Evolutionary conservation across 2,113 vertebrate species (phyloP), one percentile per base, ranked within the genome.

Genomic region (Hippocampus guttulatus): DNA sequence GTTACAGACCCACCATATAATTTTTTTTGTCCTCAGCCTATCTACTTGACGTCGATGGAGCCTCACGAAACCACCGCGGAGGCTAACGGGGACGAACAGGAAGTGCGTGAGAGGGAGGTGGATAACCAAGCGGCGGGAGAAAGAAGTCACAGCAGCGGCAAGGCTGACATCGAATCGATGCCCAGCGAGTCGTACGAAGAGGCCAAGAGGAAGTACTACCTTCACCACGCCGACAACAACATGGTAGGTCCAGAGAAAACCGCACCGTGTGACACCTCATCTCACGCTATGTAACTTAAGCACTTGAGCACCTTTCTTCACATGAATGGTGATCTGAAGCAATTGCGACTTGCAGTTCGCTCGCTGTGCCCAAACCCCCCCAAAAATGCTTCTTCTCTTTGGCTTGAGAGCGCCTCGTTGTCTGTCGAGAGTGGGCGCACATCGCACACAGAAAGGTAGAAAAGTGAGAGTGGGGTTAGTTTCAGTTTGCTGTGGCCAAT

Each of bases 31-130:
- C 76, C 78, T 41, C 89, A 98, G 96, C 95, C 95, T 0, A 64
- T 98, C 74, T 96, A 93, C 90, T 88, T 93, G 78, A 93, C 94
- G 0, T 92, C 95, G 52, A 69, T 95, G 85, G 87, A 93, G 73
- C 93, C 86, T 1, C 84, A 75, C 41, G 78, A 72, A 1, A 15
- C 61, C 21, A 58, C 10, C 1, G 33, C 67, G n/a, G 75, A 64
- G 5, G 21, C 8, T 10, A 54, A 54, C 4, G 61, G 75, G 2
- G 72, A 69, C 7, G 49, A 73, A 18, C 76, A 70, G 3, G 65
- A 45, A 40, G 27, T 23, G 41, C 14, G 11, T 25, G 21, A 75
- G 57, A 23, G n/a, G 55, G 58, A 49, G 15, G 68, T 14, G 58
- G 60, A n/a, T 45, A 68, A 64, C 9, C 1, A 33, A 5, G 76